Evolutionary conservation across 2,113 vertebrate genomes (phyloP).

Genomic region (Mobula birostris): DNA sequence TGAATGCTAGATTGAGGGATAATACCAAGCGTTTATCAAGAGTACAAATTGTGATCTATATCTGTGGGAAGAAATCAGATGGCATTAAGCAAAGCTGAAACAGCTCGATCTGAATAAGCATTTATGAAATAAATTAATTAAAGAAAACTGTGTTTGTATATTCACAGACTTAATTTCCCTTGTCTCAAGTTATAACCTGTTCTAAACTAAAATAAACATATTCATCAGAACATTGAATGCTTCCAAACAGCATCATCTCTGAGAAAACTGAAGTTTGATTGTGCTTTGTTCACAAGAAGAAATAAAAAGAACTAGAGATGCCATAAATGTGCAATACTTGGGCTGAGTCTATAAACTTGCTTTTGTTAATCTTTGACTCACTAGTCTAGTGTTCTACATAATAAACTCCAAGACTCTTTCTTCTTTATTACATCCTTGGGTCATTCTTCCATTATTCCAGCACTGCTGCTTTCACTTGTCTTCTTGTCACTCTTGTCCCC

Average conservation of each 20-base stretch:
- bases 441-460: too few relatives aligned
- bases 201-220: background rate
- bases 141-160: background rate
- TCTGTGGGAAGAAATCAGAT: background rate
- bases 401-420: too few relatives aligned
- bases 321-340: background rate
- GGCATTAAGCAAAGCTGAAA: background rate
- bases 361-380: too few relatives aligned
- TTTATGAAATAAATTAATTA: background rate
- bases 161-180: background rate
- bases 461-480: too few relatives aligned
- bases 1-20: background rate
- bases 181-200: background rate
- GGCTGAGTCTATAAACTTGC: too few relatives aligned
- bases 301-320: background rate
- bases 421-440: too few relatives aligned
- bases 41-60: background rate
- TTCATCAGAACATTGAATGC: background rate
- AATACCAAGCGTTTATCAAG: background rate
- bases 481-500: too few relatives aligned
- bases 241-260: background rate
- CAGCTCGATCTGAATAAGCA: background rate
- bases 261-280: background rate
- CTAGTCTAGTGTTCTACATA: too few relatives aligned
- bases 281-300: background rate